These are phyloP conservation scores for Drosophila ironensis DNA, from an alignment of 1,140 invertebrate species.

Conservation along the genomic window DNA sequence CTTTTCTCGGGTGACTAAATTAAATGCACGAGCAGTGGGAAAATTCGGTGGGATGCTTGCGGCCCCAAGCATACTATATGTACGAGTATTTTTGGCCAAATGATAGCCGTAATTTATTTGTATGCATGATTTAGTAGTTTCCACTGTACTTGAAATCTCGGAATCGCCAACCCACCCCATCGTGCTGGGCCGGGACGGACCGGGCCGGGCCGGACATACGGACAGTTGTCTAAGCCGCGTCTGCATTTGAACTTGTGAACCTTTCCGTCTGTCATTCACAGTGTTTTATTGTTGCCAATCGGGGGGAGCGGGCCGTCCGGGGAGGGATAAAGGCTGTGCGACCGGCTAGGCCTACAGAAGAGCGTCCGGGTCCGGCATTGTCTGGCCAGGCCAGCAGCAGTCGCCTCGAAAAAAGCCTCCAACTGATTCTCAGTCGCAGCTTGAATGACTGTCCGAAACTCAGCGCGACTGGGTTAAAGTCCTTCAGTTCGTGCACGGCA, in stretches of 20 bases:
- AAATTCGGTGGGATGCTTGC: too few species aligned
- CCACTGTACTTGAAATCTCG: neutral
- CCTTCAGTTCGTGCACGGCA: neutral
- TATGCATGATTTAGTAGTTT: neutral
- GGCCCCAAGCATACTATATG: too few species aligned
- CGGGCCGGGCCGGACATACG: slow-evolving; percentile 11
- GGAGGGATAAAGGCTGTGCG: too few species aligned
- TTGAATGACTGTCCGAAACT: slow-evolving; percentile 38
- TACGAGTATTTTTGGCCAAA: too few species aligned
- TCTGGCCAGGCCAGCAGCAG: slow-evolving; percentile 12
- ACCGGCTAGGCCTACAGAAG: slow-evolving; percentile 28
- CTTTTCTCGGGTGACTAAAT: too few species aligned
- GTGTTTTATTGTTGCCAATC: slow-evolving; percentile 40
- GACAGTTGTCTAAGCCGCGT: slow-evolving; percentile 18
- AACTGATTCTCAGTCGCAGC: slow-evolving; percentile 9
- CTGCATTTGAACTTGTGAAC: slow-evolving; percentile 60
- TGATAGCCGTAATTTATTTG: neutral
- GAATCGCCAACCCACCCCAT: neutral
- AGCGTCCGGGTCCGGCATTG: slow-evolving; percentile 12
- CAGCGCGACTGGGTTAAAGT: neutral
- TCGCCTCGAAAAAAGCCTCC: neutral
- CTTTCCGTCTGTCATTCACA: slow-evolving; percentile 52
- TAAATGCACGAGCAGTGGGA: too few species aligned
- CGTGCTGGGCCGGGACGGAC: too few species aligned
- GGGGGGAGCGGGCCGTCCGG: neutral